Base-by-base conservation (phyloP, 2,888 invertebrate species). In the Polylopha cassiicola region DNA sequence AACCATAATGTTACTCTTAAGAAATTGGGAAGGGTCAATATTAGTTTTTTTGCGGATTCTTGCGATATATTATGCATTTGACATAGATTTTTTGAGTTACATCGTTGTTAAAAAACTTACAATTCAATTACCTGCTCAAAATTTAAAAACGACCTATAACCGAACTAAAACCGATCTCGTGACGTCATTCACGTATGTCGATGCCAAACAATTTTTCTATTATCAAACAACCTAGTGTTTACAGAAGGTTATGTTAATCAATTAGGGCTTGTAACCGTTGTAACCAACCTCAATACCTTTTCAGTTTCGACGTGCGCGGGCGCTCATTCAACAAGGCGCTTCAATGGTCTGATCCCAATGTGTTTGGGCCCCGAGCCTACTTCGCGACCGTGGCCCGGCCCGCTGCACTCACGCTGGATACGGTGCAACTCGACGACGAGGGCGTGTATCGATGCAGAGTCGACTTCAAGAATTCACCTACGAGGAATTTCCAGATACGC, bases 381-480 rank as follows among this genome's bases (percentile, higher is more conserved):
- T 95, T 95, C 77, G 91, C 94, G 23, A 91, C 92, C 4, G 90
- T 92, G 33, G 91, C 93, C 15, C 89, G 92, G 36, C 94, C 95
- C 26, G 95, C 95, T 9, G 89, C 92, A 4, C 86, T 95, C 50
- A 92, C 93, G 36, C 89, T 96, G 39, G 94, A 95, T 63, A 92
- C 93, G 36, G 93, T 96, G 27, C 92, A 93, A 61, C 81, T 95
- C 48, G 92, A 93, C 61, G 96, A 96, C 61, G 95, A 95, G 62
- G 95, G 95, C 37, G 82, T 89, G 37, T 96, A 96, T 78, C 88
- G 95, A 53, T 96, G 96, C 74, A 87, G 96, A 42, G 95, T 96
- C 29, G 95, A 96, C 82, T 96, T 95, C 76, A 91, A 92, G 61
- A 94, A 94, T 66, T 93, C 95, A 3, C 95, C 95, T 22, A 95